These are phyloP conservation scores for Laticauda colubrina DNA, from an alignment of 2,113 vertebrate genomes.

Conservation along the genomic window DNA sequence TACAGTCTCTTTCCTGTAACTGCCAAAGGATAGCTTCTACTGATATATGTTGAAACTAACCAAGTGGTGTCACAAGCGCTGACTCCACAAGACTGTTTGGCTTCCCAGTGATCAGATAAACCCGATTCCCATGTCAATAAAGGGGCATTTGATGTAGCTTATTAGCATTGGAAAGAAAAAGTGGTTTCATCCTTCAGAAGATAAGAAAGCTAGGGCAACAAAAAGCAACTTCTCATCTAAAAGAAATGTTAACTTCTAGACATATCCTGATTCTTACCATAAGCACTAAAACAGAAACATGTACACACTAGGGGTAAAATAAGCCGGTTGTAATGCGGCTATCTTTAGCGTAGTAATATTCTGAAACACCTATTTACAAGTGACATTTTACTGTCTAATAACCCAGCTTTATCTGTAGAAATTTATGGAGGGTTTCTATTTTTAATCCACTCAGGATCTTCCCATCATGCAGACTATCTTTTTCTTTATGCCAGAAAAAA, in stretches of 20 bases:
- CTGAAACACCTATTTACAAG: not conserved
- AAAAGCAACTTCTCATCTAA: slow-evolving; percentile 9
- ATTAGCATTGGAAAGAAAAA: slow-evolving; percentile 28
- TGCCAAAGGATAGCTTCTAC: not conserved
- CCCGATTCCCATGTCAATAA: slow-evolving; percentile 15
- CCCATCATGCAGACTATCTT: not conserved
- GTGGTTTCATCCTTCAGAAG: not conserved
- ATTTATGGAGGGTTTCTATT: not conserved
- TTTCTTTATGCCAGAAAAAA: not conserved
- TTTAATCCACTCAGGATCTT: not conserved
- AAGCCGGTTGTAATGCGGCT: not conserved
- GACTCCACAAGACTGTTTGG: slow-evolving; percentile 16
- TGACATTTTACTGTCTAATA: not conserved
- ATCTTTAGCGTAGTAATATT: not conserved
- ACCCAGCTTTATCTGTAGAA: not conserved
- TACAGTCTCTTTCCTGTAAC: not conserved
- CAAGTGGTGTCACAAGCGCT: not conserved
- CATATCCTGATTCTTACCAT: not conserved
- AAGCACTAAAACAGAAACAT: not conserved
- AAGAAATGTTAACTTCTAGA: slow-evolving; percentile 12
- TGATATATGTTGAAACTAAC: slow-evolving; percentile 17
- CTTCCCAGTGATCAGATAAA: slow-evolving; percentile 31
- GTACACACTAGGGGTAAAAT: not conserved
- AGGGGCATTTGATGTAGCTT: slow-evolving; percentile 13
- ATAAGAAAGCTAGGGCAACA: slow-evolving; percentile 15